Percentiles rank a stretch among this genome's conserved stretches.
Evolutionary conservation across 1,140 invertebrate species (phyloP).

Genomic region (Drosophila punjabiensis): DNA sequence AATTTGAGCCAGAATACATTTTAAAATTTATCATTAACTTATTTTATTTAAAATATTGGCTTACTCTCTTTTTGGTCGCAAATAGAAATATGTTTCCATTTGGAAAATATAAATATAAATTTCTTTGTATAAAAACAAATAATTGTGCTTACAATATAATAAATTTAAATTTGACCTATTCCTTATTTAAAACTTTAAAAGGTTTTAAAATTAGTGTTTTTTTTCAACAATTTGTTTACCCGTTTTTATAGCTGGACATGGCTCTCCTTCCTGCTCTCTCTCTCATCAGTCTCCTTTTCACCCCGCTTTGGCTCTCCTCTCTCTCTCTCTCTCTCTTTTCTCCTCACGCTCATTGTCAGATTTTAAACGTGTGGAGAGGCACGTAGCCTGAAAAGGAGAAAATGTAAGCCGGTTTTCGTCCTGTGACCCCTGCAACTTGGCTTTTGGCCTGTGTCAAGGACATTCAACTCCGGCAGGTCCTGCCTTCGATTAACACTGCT

Average conservation of each 20-base stretch:
- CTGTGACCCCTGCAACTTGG: constrained; percentile 37
- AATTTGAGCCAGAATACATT: background rate
- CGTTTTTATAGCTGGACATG: background rate
- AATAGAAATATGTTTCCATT: too few relatives aligned
- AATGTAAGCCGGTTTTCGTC: constrained; percentile 23
- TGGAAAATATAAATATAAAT: too few relatives aligned
- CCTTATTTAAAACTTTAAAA: too few relatives aligned
- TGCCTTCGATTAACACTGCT: constrained; percentile 29
- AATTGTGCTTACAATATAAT: too few relatives aligned
- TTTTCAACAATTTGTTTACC: too few relatives aligned
- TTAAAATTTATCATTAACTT: too few relatives aligned
- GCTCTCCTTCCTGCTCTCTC: constrained; percentile 4
- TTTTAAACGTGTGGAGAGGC: constrained; percentile 44
- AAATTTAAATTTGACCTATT: too few relatives aligned
- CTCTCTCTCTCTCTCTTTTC: constrained; percentile 2
- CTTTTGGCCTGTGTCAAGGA: constrained; percentile 63
- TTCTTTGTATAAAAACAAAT: too few relatives aligned
- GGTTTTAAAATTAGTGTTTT: too few relatives aligned
- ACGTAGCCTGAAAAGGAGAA: constrained; percentile 48
- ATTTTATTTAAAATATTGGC: too few relatives aligned
- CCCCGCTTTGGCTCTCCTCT: background rate
- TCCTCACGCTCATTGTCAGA: constrained; percentile 7
- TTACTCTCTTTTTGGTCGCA: too few relatives aligned
- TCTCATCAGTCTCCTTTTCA: constrained; percentile 8
- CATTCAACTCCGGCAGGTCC: constrained; percentile 53